Conservation (phyloP, 2,797 vertebrate species). For the Pangasius krempfi region DNA sequence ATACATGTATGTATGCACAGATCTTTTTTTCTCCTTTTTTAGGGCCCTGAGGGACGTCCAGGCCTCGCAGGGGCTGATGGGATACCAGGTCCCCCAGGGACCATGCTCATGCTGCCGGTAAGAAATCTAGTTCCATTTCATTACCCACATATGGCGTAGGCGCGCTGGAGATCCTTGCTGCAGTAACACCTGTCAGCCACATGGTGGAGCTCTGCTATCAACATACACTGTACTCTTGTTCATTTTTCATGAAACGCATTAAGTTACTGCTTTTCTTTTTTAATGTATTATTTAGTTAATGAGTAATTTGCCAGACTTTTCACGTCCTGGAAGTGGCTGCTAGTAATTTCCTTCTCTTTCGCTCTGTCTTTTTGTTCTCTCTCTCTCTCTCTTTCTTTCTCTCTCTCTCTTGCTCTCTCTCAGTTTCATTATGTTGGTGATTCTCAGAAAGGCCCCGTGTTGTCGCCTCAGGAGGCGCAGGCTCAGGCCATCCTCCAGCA, state of each 20-base stretch:
- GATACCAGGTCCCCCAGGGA: conserved; percentile 84
- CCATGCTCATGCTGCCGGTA: conserved; percentile 89
- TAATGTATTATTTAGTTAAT: conserved; percentile 26
- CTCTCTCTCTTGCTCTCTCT: conserved; percentile 7
- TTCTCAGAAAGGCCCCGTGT: conserved; percentile 82
- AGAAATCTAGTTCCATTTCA: conserved; percentile 57
- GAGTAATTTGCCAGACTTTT: conserved; percentile 27
- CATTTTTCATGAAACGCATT: conserved; percentile 14
- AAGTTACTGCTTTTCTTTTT: conserved; percentile 16
- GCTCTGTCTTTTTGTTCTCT: neutral
- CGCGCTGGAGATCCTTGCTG: neutral
- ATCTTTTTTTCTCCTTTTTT: conserved; percentile 24
- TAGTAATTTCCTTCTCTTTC: conserved; percentile 2
- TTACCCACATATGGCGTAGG: neutral
- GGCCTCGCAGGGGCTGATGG: conserved; percentile 86
- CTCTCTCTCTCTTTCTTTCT: neutral
- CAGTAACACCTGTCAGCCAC: conserved; percentile 42
- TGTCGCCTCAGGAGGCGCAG: conserved; percentile 88
- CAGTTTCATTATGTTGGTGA: conserved; percentile 86
- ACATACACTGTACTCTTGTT: neutral
- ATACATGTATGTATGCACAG: no score
- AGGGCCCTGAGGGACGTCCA: conserved; percentile 85
- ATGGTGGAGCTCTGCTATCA: conserved; percentile 57
- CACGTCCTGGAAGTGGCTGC: neutral
- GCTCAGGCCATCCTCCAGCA: conserved; percentile 90